Evolutionary conservation across 2,797 vertebrate species (phyloP), one percentile per base, ranked within the genome.

Genomic region (Rhinichthys osculus): DNA sequence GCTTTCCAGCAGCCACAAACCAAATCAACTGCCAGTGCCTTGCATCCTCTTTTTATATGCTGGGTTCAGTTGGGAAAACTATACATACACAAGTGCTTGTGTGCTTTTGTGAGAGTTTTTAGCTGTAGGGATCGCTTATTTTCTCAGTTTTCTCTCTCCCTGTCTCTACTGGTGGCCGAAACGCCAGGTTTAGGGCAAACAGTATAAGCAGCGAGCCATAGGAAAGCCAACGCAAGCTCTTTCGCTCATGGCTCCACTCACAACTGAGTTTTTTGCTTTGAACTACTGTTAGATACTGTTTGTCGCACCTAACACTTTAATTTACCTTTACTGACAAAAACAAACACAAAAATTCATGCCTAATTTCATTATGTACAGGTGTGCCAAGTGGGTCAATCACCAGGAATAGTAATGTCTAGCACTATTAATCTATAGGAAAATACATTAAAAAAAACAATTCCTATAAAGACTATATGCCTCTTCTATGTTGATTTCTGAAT

Each of bases 221-320:
- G 59, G 54, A 83, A 62, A 76, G 62, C 47, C 71, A 71, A 77
- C 85, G 87, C 89, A 92, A 93, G 91, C 90, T 91, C 72, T 81
- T 85, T 81, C 79, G 50, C 87, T 84, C 87, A 90, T 92, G 91
- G 90, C 69, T 40, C 50, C 52, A 42, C 9, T 47, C 8, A n/a
- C 33, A 71, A 78, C 59, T 64, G 35, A 14, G 35, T 44, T 21
- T 72, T 72, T 82, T 17, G 16, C 47, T 71, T 42, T 16, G 19
- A 54, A 62, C 52, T 33, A 21, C 70, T 79, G 69, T 67, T 82
- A 72, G 30, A 82, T 35, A 3, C 5, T 33, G 47, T 52, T 21
- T 67, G 64, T 21, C 2, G 1, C 5, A 9, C 21, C 10, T 4
- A 11, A 23, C 5, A 38, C 10, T 14, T 89, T 89, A 85, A 92